Evolutionary conservation across 1,140 invertebrate species (phyloP), one percentile per base, ranked within the genome.

Genomic region (Solenopsis fugax): DNA sequence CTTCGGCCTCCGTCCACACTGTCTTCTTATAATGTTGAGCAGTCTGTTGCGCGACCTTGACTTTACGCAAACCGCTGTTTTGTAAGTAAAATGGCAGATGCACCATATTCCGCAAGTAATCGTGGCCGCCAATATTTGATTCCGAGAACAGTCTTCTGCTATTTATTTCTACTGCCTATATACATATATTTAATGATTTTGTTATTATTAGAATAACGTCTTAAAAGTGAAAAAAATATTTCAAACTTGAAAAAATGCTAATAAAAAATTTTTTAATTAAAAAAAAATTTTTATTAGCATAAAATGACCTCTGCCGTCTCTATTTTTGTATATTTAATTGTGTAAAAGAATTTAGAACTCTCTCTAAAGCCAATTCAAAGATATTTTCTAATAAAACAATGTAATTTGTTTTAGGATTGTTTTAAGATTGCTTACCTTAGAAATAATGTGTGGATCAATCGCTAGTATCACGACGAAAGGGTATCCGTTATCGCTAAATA

Each of bases 71-170:
- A 9, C 98, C 98, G 21, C 99, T 99, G 95, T 99, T 99, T 96
- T 99, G 99, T 18, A 99, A 96, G 95, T 98, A 99, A 95, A 99
- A 99, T 0, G 99, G 99, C 87, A 99, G 95, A 93, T 99, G 99
- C 2, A 99, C 98, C 96, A 99, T 97, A 94, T 99, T 99, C 41
- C 98, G 97, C 50, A 99, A 95, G 93, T 99, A 99, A 95, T 99
- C 98, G 95, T 98, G 98, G 1, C 98, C 97, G 90, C 98, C 97
- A 88, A 99, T 99, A 95, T 98, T 98, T 41, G 98, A 98, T 92
- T 99, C 98, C 16, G 96, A 97, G 87, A 98, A 97, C 6, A 98
- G 96, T 56, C 97, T 96, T 56, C 97, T 96, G 89, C 98, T 98
- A 94, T 99, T 99, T 54, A 98, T 96, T 96, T 99, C 98, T 56